These are phyloP conservation scores for Onychomys arenicola DNA, from an alignment of 2,797 vertebrate genomes.

Conservation along the genomic window DNA sequence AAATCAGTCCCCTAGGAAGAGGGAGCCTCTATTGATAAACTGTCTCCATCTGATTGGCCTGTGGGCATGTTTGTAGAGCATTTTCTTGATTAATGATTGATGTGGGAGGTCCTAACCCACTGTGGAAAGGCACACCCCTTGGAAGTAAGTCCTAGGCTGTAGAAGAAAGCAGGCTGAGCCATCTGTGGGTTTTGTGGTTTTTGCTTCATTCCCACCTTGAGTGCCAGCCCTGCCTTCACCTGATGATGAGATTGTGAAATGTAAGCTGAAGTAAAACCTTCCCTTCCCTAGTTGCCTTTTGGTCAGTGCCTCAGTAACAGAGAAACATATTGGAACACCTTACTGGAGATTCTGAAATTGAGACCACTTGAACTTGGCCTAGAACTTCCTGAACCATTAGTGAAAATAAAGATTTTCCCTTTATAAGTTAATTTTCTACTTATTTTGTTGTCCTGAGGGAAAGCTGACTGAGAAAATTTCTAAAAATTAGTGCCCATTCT, in stretches of 20 bases:
- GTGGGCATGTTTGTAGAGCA: background rate
- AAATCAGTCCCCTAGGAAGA: background rate
- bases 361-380: background rate
- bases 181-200: too few species aligned
- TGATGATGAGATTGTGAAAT: background rate
- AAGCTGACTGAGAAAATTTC: background rate
- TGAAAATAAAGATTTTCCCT: background rate
- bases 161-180: background rate
- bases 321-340: background rate
- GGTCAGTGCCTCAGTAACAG: too few species aligned
- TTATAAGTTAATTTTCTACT: background rate
- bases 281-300: background rate
- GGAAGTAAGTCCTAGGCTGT: background rate
- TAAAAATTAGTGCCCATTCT: background rate
- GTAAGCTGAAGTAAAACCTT: background rate
- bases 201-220: background rate
- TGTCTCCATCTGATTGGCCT: background rate
- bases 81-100: background rate
- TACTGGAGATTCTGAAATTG: background rate
- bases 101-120: background rate
- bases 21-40: background rate
- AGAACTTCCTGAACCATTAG: background rate
- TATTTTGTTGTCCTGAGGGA: background rate
- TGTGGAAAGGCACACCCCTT: background rate
- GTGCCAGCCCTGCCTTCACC: background rate